Base-by-base conservation (phyloP, 2,888 invertebrate genomes). In the Diloba caeruleocephala region DNA sequence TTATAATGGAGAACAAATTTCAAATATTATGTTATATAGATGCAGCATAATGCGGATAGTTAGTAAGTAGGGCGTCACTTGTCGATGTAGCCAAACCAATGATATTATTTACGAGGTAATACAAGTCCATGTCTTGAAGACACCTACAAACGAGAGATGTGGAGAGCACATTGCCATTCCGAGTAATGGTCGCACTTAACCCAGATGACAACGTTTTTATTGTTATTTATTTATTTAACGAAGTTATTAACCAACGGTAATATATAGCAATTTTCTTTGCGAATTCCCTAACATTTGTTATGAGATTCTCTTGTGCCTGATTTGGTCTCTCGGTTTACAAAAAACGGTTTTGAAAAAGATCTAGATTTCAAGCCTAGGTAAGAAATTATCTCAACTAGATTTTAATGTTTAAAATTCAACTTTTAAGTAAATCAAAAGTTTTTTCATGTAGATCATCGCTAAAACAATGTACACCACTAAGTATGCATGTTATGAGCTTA, bases 81-180 rank as follows among this genome's bases (percentile, higher is more conserved):
- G 43, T 54, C 59, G 36, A 64, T 64, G 66, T 39, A 34, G 52
- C 19, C 45, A 55, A 34, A 50, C 19, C 45, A 55, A 54, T 66
- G 68, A 61, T 50, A 58, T 55, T 61, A 69, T 71, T 72, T 63
- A 69, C 58, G 57, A 56, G 48, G 44, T 39, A 53, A 53, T 70
- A 53, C 29, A 38, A 50, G 25, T 13, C 44, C 29, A 57, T 57
- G 67, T 51, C 29, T 43, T 6, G 13, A 46, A 52, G 33, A 28
- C 46, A 58, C 48, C 54, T 60, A 51, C 56, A 53, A 49, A 55
- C 48, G 51, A 66, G 34, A 31, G 39, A 62, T 54, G 53, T 62
- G 37, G 45, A 54, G 34, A 57, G 48, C 61, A 53, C 54, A 49
- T 49, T 63, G 56, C 49, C 52, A 19, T 54, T 46, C 33, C 45